phyloP scores from a whole-genome alignment of 2,888 invertebrate species.

The Clivina fossor region DNA sequence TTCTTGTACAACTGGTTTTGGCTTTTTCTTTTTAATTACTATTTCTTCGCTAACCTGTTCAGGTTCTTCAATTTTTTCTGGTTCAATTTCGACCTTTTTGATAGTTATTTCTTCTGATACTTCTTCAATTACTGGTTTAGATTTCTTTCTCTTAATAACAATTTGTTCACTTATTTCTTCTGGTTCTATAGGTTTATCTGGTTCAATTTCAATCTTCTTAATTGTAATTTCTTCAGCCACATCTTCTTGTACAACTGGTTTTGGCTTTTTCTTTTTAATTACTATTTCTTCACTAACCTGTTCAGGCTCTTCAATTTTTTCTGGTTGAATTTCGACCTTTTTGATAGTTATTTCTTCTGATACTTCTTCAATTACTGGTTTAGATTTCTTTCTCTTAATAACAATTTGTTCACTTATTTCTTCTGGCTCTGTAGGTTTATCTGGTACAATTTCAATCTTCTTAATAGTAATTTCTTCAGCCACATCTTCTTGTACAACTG shows the following conservation, averaged over 20 bases:
- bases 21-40: slow-evolving; percentile 41
- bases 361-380: slow-evolving; percentile 45
- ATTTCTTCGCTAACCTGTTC: slow-evolving; percentile 35
- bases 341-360: slow-evolving; percentile 72
- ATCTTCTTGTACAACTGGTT: slow-evolving; percentile 41
- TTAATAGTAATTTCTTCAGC: slow-evolving; percentile 43
- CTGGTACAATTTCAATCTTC: slow-evolving; percentile 42
- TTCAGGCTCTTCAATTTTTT: slow-evolving; percentile 27
- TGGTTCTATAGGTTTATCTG: too few species aligned
- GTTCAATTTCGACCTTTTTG: slow-evolving; percentile 48
- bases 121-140: slow-evolving; percentile 41
- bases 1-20: slow-evolving; percentile 44
- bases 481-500: slow-evolving; percentile 42
- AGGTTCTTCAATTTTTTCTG: slow-evolving; percentile 34
- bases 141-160: slow-evolving; percentile 43
- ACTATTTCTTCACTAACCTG: slow-evolving; percentile 47
- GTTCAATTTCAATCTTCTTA: slow-evolving; percentile 38
- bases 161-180: slow-evolving; percentile 41
- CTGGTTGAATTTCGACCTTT: slow-evolving; percentile 53
- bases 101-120: slow-evolving; percentile 45
- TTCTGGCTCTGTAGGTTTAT: slow-evolving; percentile 42
- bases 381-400: slow-evolving; percentile 44
- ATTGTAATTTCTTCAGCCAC: slow-evolving; percentile 40
- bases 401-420: slow-evolving; percentile 49
- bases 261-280: slow-evolving; percentile 43